Percentiles rank a stretch among this genome's conserved stretches.
phyloP scores from a whole-genome alignment of 2,113 vertebrate genomes.

The Cranoglanis bouderius region DNA sequence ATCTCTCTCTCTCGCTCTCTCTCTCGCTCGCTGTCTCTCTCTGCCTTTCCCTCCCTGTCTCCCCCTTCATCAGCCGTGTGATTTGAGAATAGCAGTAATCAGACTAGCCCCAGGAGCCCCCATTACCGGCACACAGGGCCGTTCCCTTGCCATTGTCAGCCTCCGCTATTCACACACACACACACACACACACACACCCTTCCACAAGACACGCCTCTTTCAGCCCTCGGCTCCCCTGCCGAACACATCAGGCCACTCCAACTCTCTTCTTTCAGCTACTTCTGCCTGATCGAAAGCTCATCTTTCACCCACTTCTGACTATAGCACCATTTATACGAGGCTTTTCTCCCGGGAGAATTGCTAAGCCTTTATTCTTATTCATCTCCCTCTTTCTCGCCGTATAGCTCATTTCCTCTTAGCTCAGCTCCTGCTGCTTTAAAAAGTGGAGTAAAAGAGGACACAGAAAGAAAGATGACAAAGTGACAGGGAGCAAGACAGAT shows the following conservation, averaged over 20 bases:
- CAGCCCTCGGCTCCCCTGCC: slow-evolving; percentile 14
- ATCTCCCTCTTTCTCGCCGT: slow-evolving; percentile 33
- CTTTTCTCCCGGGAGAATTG: slow-evolving; percentile 37
- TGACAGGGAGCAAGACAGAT: not conserved
- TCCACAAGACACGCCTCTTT: slow-evolving; percentile 29
- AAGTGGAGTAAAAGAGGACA: slow-evolving; percentile 19
- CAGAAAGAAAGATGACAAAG: slow-evolving; percentile 1
- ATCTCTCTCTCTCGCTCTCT: not conserved
- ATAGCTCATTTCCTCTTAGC: slow-evolving; percentile 42
- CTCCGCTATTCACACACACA: not conserved
- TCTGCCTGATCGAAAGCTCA: slow-evolving; percentile 42
- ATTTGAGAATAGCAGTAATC: slow-evolving; percentile 57
- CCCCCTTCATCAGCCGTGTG: slow-evolving; percentile 44
- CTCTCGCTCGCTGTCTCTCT: not conserved
- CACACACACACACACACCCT: not conserved
- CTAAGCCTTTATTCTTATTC: slow-evolving; percentile 41
- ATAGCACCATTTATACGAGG: slow-evolving; percentile 36
- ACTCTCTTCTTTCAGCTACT: slow-evolving; percentile 30
- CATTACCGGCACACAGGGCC: slow-evolving; percentile 46
- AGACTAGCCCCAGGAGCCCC: slow-evolving; percentile 54
- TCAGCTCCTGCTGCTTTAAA: slow-evolving; percentile 28
- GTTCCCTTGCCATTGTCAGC: slow-evolving; percentile 52
- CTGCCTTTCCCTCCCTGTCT: slow-evolving; percentile 7
- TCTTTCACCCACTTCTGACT: slow-evolving; percentile 28
- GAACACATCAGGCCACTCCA: slow-evolving; percentile 36